phyloP scores from a whole-genome alignment of 2,888 invertebrate species.

The Quadroppia sp. region DNA sequence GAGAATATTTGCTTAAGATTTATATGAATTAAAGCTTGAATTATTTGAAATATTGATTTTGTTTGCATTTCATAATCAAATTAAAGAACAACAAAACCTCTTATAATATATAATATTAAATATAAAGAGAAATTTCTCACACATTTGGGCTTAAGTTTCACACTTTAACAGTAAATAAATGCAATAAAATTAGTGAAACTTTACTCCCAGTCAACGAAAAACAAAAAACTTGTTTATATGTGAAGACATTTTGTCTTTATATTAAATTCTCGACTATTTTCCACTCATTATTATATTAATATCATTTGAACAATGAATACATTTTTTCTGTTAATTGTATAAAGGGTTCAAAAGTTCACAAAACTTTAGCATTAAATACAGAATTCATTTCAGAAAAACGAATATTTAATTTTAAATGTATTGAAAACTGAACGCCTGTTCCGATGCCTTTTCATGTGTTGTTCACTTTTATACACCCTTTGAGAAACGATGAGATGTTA shows the following conservation, averaged over 20 bases:
- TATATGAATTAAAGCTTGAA: neutral
- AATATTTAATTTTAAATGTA: no score
- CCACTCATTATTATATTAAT: no score
- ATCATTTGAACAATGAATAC: no score
- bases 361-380: no score
- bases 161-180: constrained; percentile 31
- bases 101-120: neutral
- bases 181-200: constrained; percentile 3
- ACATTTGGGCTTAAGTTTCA: constrained; percentile 17
- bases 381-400: no score
- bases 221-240: constrained; percentile 30
- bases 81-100: neutral
- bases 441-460: no score
- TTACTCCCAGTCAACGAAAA: neutral
- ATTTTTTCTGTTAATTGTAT: neutral
- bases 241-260: neutral
- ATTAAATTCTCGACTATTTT: neutral
- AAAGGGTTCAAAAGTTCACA: neutral
- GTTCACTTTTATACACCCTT: no score
- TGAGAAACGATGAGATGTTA: no score
- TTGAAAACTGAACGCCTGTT: no score
- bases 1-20: no score
- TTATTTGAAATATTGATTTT: neutral
- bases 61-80: constrained; percentile 2
- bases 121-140: neutral